Evolutionary conservation across 1,140 invertebrate species (phyloP), one percentile per base, ranked within the genome.

Genomic region (Varroa destructor): DNA sequence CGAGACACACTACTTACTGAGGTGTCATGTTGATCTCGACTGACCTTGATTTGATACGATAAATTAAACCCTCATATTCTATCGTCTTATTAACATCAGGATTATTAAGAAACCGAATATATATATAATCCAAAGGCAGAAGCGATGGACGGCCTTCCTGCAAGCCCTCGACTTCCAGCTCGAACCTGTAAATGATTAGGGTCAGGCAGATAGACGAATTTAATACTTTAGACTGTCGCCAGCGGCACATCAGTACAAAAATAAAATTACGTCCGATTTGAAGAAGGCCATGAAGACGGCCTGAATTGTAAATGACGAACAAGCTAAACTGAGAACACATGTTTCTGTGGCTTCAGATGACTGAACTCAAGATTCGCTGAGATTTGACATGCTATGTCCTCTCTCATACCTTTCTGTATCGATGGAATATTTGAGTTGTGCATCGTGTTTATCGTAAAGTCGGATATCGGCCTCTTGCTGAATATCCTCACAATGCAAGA

Each of bases 71-170:
- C 40, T 67, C 61, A 8, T 67, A 67, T 37, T 67, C 61, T 12
- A 36, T 37, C 14, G 3, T 12, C 2, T 67, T 3, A 1, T 1
- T 12, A 8, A 51, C 46, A 8, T 51, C 46, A 51, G 46, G 46
- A 51, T 51, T 3, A 3, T 8, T 8, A 51, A 8, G 8, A 5
- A 43, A 40, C 5, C 61, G 61, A 37, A 67, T 37, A 46, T 36
- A 67, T 14, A 67, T 67, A 14, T 40, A 83, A 78, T 96, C 92
- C 0, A 90, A 90, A 61, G 86, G 77, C 55, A 93, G 82, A 6
- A 96, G 78, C 1, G 90, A 92, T 1, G 91, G 93, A 64, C 91
- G 83, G 75, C 85, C 87, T 79, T 95, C 92, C 70, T 85, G 82
- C 10, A 95, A 80, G 72, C 90, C 89, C 37, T 67, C 61, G 61